These are phyloP conservation scores for Hemiprocne comata DNA, from an alignment of 2,113 vertebrate genomes.

Conservation along the genomic window DNA sequence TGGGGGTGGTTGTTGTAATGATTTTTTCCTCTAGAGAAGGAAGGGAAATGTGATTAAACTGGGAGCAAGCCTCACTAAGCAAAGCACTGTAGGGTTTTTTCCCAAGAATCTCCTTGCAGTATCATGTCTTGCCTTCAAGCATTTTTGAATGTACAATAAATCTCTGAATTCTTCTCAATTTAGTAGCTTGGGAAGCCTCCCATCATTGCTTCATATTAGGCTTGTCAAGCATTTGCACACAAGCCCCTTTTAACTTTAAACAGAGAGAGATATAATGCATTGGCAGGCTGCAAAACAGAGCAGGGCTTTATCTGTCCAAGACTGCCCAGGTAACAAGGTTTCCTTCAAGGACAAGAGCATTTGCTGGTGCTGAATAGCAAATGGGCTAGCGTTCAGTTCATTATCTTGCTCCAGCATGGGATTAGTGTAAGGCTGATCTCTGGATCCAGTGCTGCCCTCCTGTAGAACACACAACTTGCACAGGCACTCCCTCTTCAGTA, in stretches of 20 bases:
- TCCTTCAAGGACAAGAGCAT: background rate
- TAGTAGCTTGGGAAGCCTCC: conserved; percentile 16
- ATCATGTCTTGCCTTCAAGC: background rate
- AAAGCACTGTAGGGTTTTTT: conserved; percentile 35
- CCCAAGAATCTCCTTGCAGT: conserved; percentile 3
- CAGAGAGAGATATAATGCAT: background rate
- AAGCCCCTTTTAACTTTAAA: background rate
- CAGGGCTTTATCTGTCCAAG: background rate
- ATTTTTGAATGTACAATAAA: conserved; percentile 19
- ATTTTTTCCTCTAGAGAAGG: background rate
- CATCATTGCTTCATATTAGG: background rate
- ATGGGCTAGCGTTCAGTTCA: background rate
- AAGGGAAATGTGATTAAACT: conserved; percentile 47
- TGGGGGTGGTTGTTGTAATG: background rate
- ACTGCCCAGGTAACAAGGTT: background rate
- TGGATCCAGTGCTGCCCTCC: background rate
- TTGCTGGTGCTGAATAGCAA: background rate
- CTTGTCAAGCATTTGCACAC: background rate
- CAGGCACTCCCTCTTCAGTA: background rate
- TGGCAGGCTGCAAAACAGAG: conserved; percentile 1
- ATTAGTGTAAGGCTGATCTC: background rate
- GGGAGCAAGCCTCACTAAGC: background rate
- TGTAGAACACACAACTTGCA: background rate
- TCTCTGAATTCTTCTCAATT: background rate
- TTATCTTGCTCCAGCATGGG: background rate